Evolutionary conservation across 2,888 invertebrate species (phyloP).

Genomic region (Elmis aenea): DNA sequence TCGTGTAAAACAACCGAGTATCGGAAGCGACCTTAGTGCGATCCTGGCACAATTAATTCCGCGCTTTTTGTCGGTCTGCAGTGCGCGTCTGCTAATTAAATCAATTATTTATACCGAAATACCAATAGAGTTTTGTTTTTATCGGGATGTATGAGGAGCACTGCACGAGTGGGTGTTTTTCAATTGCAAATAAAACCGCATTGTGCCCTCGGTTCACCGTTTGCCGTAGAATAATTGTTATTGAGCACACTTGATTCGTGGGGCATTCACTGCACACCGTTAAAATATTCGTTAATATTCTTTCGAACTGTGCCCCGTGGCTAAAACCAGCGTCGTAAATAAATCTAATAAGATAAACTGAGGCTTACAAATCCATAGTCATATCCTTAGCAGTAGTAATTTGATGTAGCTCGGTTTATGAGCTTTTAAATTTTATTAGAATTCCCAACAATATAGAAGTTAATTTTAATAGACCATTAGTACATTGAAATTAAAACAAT

Average conservation of each 20-base stretch:
- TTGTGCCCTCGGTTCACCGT: too few relatives aligned
- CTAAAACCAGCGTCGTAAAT: too few relatives aligned
- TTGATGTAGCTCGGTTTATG: slow-evolving; percentile 12
- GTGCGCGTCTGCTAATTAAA: slow-evolving; percentile 29
- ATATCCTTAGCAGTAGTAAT: too few relatives aligned
- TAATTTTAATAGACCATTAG: slow-evolving; percentile 22
- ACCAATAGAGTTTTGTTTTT: slow-evolving; percentile 32
- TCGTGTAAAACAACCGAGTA: not conserved
- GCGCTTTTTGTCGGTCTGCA: slow-evolving; percentile 10
- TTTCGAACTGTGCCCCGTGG: too few relatives aligned
- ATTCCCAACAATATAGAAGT: slow-evolving; percentile 19
- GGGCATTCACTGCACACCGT: too few relatives aligned
- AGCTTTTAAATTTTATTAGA: slow-evolving; percentile 21
- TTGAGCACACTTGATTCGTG: too few relatives aligned
- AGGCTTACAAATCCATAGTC: too few relatives aligned
- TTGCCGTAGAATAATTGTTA: too few relatives aligned
- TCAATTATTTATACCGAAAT: slow-evolving; percentile 34
- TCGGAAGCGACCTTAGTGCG: too few relatives aligned
- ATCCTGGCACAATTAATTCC: too few relatives aligned
- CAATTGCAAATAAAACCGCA: slow-evolving; percentile 40
- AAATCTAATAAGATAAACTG: too few relatives aligned
- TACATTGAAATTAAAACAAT: slow-evolving; percentile 23
- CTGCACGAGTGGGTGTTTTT: slow-evolving; percentile 27
- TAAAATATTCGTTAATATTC: too few relatives aligned
- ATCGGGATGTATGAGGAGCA: slow-evolving; percentile 19